These are phyloP conservation scores for Corapipo altera DNA, from an alignment of 2,113 vertebrate species.

Conservation along the genomic window DNA sequence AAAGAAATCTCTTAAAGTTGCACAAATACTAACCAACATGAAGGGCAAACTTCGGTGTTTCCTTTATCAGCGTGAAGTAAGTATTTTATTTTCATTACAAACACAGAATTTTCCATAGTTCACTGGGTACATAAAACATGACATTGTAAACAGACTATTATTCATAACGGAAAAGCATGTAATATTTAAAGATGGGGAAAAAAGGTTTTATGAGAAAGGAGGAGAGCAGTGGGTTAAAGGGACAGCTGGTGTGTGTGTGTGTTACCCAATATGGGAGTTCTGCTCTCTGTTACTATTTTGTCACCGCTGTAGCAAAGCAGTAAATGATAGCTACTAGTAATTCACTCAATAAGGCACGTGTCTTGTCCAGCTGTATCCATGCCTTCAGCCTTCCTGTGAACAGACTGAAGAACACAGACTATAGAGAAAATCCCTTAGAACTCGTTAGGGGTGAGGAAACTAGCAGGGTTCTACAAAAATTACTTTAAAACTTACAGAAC, in stretches of 20 bases:
- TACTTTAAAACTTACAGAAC: not conserved
- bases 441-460: not conserved
- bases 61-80: not conserved
- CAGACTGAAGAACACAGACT: not conserved
- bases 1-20: slow-evolving; percentile 9
- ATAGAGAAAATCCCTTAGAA: not conserved
- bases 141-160: not conserved
- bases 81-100: not conserved
- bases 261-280: not conserved
- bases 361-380: slow-evolving; percentile 6
- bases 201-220: not conserved
- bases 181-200: not conserved
- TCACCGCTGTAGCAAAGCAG: slow-evolving; percentile 23
- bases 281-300: slow-evolving; percentile 41
- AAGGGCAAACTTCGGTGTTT: slow-evolving; percentile 1
- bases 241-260: not conserved
- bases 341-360: slow-evolving; percentile 2
- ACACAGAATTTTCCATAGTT: not conserved
- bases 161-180: not conserved
- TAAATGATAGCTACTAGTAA: slow-evolving; percentile 35
- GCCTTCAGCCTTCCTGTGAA: not conserved
- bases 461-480: not conserved
- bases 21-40: not conserved
- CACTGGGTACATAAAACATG: not conserved
- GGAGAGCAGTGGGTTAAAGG: slow-evolving; percentile 38